Evolutionary conservation across 30 jellyfish, hydroid and myxozoan genomes (phyloP), one percentile per base, ranked within the genome.

Genomic region (Turritopsis rubra): DNA sequence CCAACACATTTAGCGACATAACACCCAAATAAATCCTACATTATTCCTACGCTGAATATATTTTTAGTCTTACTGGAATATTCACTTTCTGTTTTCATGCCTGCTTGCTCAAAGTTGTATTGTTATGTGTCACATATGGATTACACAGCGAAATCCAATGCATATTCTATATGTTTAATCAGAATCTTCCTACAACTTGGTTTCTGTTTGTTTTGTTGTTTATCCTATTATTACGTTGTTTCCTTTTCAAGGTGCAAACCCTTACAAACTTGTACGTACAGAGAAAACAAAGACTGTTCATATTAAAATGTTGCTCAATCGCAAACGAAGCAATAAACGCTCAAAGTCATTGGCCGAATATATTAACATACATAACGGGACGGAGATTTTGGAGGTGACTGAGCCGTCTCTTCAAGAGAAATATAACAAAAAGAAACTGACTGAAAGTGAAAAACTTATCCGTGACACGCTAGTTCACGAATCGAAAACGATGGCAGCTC

Each of bases 401-500:
- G 30, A 68, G 31, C 77, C 28, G 28, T 68, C 70, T 80, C 16
- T 26, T n/a, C 60, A 26, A 13, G 41, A 31, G 9, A 77, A 79
- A 74, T 31, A 54, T 30, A 29, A 29, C 60, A 66, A 30, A 54
- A 78, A 27, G 78, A 73, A 85, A 85, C 28, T 92, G 85, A 92
- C 90, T 79, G 98, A 92, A 85, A 79, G 96, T 19, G 98, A 92
- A 65, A 88, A 65, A 66, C 87, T 92, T 0, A 80, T 92, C 53
- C 84, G 98, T 23, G 98, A 88, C 52, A 92, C 98, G 1, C 41
- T 92, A 73, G 27, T 88, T 19, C 98, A 92, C 41, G 98, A 92
- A 79, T 92, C 98, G 22, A 92, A 92, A 71, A 86, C 94, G 3
- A 92, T 92, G 95, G 75, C 75, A 53, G 92, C 88, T 7, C 75